Conservation (phyloP, 2,797 vertebrate genomes). For the Valencia hispanica region DNA sequence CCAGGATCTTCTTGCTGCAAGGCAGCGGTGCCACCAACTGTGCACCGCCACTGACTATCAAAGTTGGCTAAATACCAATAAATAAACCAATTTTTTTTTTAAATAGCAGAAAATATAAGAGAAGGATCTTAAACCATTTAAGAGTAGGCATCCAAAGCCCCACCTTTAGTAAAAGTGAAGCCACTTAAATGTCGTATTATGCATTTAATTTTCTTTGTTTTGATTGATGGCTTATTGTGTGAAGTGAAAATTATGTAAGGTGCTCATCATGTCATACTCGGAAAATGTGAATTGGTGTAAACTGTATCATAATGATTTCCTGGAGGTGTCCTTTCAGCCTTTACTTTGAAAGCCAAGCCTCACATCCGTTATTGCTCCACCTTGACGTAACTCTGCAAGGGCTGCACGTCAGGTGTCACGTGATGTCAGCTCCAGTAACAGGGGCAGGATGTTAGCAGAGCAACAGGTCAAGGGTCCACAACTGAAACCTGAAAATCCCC, state of each 20-base stretch:
- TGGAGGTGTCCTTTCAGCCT: background rate
- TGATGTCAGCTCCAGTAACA: constrained; percentile 67
- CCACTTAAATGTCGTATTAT: background rate
- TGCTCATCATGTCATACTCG: background rate
- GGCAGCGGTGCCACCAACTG: no score
- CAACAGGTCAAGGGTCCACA: background rate
- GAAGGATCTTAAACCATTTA: background rate
- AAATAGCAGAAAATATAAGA: no score
- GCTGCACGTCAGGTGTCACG: constrained; percentile 67
- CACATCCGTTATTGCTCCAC: constrained; percentile 2
- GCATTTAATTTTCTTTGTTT: background rate
- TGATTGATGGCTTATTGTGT: background rate
- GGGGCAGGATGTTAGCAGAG: constrained; percentile 43
- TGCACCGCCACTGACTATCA: no score
- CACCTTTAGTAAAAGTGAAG: background rate
- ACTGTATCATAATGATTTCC: background rate
- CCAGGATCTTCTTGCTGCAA: no score
- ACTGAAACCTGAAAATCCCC: constrained; percentile 22
- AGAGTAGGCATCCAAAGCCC: background rate
- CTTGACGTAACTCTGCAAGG: constrained; percentile 31
- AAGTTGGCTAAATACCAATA: background rate
- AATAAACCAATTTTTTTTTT: no score
- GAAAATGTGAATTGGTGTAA: background rate
- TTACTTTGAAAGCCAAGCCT: constrained; percentile 39
- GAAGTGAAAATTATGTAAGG: background rate